A percentile compares a stretch with the other conserved stretches of the same genome.
phyloP scores from a whole-genome alignment of 1,140 invertebrate genomes.

The Chrysoperla carnea region DNA sequence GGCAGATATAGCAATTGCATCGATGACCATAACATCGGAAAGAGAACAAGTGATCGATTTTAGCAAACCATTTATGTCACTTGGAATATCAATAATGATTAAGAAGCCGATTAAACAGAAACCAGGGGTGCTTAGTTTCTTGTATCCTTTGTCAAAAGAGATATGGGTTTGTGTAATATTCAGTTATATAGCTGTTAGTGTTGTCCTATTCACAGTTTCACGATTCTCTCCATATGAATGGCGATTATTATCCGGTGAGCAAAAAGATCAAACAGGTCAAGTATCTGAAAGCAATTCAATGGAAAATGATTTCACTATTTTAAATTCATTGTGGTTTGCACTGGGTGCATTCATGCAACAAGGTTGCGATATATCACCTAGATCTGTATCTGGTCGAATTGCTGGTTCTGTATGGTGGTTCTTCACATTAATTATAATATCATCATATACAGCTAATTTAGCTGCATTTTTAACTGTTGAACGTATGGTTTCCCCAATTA shows the following conservation, averaged over 20 bases:
- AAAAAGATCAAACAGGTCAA: constrained; percentile 22
- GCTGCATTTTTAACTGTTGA: constrained; percentile 93
- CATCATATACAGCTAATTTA: constrained; percentile 95
- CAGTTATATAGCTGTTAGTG: constrained; percentile 90
- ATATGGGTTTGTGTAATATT: constrained; percentile 97
- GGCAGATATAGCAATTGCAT: constrained; percentile 90
- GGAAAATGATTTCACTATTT: constrained; percentile 91
- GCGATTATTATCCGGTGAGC: constrained; percentile 38
- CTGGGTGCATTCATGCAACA: constrained; percentile 96
- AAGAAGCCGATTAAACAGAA: constrained; percentile 91
- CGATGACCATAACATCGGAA: constrained; percentile 86
- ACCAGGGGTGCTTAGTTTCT: constrained; percentile 91
- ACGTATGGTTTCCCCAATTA: constrained; percentile 85
- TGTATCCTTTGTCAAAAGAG: constrained; percentile 90
- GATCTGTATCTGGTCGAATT: constrained; percentile 83
- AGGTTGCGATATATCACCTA: constrained; percentile 90
- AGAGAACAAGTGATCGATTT: constrained; percentile 91
- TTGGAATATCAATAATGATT: constrained; percentile 95
- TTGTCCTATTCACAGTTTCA: constrained; percentile 88
- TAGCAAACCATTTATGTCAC: constrained; percentile 95
- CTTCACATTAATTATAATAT: constrained; percentile 95
- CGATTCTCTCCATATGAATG: constrained; percentile 93
- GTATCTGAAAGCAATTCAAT: constrained; percentile 32
- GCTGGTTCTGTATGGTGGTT: constrained; percentile 99
- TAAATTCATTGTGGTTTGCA: constrained; percentile 94